phyloP scores from a whole-genome alignment of 1,140 invertebrate species.

The Apis cerana region DNA sequence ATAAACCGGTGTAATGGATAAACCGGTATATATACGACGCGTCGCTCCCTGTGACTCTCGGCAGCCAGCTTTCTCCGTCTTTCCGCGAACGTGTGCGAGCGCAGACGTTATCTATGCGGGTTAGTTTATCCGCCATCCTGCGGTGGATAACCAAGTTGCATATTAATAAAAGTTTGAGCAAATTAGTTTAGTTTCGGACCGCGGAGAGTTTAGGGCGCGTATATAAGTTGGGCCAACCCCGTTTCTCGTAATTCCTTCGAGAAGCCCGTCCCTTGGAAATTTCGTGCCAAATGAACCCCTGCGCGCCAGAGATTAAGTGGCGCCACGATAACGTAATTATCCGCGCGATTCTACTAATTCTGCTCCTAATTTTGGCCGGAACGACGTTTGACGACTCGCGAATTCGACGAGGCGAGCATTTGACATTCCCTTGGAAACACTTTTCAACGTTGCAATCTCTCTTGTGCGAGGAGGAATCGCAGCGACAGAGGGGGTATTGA shows the following conservation, averaged over 20 bases:
- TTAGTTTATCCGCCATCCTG: constrained; percentile 62
- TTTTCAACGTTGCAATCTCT: background rate
- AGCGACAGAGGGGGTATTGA: background rate
- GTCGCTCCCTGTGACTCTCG: constrained; percentile 2
- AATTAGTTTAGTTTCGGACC: constrained; percentile 72
- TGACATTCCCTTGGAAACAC: background rate
- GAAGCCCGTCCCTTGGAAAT: constrained; percentile 19
- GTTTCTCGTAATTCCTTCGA: constrained; percentile 50
- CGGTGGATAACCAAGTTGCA: constrained; percentile 58
- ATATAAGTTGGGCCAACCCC: background rate
- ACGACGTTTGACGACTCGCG: background rate
- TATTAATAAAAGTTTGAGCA: constrained; percentile 75
- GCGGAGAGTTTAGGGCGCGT: constrained; percentile 47
- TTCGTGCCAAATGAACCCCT: constrained; percentile 27
- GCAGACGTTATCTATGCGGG: constrained; percentile 59
- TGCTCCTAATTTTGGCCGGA: background rate
- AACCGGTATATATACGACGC: constrained; percentile 37
- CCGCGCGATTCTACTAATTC: background rate
- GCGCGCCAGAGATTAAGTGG: constrained; percentile 35
- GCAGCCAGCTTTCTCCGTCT: background rate
- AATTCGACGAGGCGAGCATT: background rate
- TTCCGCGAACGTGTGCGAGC: background rate
- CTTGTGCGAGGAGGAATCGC: background rate
- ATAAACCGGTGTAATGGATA: constrained; percentile 55
- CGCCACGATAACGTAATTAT: constrained; percentile 16